Evolutionary conservation across 2,797 vertebrate genomes (phyloP), one percentile per base, ranked within the genome.

Genomic region (Petrocephalus schoutedeni): DNA sequence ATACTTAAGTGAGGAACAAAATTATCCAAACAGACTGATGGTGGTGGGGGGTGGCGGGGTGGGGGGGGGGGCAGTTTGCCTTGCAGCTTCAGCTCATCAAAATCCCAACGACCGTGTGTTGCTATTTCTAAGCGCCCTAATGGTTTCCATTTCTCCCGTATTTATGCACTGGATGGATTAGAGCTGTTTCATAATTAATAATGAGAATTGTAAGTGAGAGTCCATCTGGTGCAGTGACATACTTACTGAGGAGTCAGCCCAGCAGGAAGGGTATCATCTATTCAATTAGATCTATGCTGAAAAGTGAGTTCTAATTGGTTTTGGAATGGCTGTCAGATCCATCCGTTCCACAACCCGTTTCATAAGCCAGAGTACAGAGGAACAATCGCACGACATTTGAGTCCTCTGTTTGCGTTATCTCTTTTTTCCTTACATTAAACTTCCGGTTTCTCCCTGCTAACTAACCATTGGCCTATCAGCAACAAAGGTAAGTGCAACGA

Each of bases 301-400:
- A 89, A 92, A 88, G 93, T 93, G 94, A 93, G 89, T 89, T 90
- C 89, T 96, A 95, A 96, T 95, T 94, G 95, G 95, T 94, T 96
- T 96, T 96, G 93, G 93, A 94, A 95, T 94, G 95, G 94, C 94
- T 95, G 95, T 96, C 95, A 96, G 94, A 94, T 90, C 94, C 94
- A 96, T 96, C 95, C 94, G 95, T 96, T 96, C 95, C 95, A 95
- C 94, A 93, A 94, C 94, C 94, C 95, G 90, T 85, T 89, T 74
- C 89, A 64, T 87, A 71, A 89, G 87, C 71, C 67, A 85, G 87
- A 88, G 87, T 83, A 88, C 84, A 88, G 89, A 41, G 61, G 86
- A 57, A 85, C 89, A 84, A 90, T 89, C 89, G 88, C 90, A 89
- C 87, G 61, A 89, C 67, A 86, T 83, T 51, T 3, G 51, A 71